A percentile compares a stretch with the other conserved stretches of the same genome.
These are phyloP conservation scores for Tachypleus tridentatus DNA, from an alignment of 1,140 invertebrate species.

Conservation along the genomic window DNA sequence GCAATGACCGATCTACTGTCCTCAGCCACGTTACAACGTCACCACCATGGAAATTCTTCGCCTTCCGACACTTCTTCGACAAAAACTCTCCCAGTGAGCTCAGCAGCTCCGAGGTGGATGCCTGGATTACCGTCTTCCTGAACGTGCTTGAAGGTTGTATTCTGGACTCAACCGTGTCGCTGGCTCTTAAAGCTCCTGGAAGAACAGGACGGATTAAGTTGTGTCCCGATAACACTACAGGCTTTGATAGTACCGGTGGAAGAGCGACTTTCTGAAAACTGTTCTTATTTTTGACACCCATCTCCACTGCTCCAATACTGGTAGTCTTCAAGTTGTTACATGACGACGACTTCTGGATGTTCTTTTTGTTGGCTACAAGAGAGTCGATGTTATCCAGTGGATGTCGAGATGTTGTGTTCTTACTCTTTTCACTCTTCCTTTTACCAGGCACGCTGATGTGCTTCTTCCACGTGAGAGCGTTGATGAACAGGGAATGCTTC, in stretches of 20 bases:
- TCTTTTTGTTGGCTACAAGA: slow-evolving; percentile 66
- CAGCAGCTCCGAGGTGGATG: slow-evolving; percentile 92
- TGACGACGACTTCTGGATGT: slow-evolving; percentile 54
- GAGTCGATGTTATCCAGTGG: slow-evolving; percentile 63
- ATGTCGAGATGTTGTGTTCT: slow-evolving; percentile 44
- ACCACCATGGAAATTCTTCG: slow-evolving; percentile 62
- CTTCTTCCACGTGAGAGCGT: slow-evolving; percentile 83
- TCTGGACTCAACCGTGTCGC: neutral
- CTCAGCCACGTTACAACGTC: slow-evolving; percentile 96
- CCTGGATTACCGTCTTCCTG: slow-evolving; percentile 81
- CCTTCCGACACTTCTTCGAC: slow-evolving; percentile 70
- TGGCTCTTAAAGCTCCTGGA: slow-evolving; percentile 35
- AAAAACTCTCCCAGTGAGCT: slow-evolving; percentile 93
- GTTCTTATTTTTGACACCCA: slow-evolving; percentile 35
- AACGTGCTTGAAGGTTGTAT: slow-evolving; percentile 7
- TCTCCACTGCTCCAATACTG: slow-evolving; percentile 32
- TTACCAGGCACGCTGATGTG: slow-evolving; percentile 80
- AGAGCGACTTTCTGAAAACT: slow-evolving; percentile 26
- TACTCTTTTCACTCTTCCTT: slow-evolving; percentile 60
- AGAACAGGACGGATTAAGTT: slow-evolving; percentile 14
- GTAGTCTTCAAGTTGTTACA: slow-evolving; percentile 41
- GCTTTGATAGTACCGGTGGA: slow-evolving; percentile 23
- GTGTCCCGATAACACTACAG: slow-evolving; percentile 20
- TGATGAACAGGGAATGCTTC: slow-evolving; percentile 90
- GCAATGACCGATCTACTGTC: slow-evolving; percentile 84